These are phyloP conservation scores for Epinephelus fuscoguttatus DNA, from an alignment of 2,113 vertebrate species.

Conservation along the genomic window DNA sequence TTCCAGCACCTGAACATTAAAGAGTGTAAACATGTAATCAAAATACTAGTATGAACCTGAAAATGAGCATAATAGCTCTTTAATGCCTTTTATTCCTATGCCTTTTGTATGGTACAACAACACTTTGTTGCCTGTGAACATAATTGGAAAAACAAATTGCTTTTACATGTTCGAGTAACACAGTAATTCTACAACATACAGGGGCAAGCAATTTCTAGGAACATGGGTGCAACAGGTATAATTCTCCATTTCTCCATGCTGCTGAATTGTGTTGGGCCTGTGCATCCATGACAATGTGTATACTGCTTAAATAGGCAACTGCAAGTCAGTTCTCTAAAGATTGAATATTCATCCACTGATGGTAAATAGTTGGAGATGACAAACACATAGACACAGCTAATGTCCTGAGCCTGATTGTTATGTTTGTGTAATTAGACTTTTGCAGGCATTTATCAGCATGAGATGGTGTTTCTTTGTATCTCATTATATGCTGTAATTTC, in stretches of 20 bases:
- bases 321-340: constrained; percentile 21
- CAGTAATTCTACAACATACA: background rate
- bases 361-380: constrained; percentile 44
- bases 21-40: too few relatives aligned
- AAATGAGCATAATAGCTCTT: background rate
- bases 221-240: background rate
- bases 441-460: constrained; percentile 48
- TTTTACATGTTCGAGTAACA: background rate
- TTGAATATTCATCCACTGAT: constrained; percentile 34
- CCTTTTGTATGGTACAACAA: background rate
- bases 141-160: background rate
- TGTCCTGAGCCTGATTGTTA: constrained; percentile 53
- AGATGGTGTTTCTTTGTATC: constrained; percentile 55
- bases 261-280: background rate
- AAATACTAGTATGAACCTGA: too few relatives aligned
- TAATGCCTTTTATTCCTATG: background rate
- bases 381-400: constrained; percentile 25
- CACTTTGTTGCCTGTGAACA: background rate
- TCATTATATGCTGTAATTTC: constrained; percentile 64
- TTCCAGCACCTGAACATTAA: too few relatives aligned
- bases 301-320: constrained; percentile 3
- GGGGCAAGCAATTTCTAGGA: background rate
- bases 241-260: constrained; percentile 3
- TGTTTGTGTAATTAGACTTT: constrained; percentile 60
- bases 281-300: background rate